Evolutionary conservation across 2,797 vertebrate genomes (phyloP).

Genomic region (Neosalanx taihuensis): DNA sequence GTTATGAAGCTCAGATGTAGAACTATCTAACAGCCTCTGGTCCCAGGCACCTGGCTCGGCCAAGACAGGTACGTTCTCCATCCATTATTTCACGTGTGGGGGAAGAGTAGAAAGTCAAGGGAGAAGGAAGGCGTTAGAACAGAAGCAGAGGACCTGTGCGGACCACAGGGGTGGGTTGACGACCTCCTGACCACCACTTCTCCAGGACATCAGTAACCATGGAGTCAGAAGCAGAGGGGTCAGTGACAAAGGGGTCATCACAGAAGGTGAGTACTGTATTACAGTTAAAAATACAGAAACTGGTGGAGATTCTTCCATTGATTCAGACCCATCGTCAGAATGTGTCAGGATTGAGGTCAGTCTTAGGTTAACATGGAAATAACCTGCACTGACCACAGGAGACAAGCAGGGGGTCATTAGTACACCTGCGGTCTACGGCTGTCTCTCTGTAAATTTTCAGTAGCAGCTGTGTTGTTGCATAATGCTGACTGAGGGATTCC

Average conservation of each 20-base stretch:
- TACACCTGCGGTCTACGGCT: no score
- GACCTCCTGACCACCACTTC: constrained; percentile 35
- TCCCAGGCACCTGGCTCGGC: not conserved
- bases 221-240: constrained; percentile 45
- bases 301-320: no score
- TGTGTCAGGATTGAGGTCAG: no score
- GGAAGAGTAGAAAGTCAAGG: no score
- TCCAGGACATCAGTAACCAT: not conserved
- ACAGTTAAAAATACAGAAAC: not conserved
- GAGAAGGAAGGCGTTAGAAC: constrained; percentile 15
- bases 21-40: not conserved
- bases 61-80: not conserved
- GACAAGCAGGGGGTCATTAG: no score
- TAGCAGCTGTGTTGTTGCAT: no score
- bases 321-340: no score
- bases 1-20: not conserved
- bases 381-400: no score
- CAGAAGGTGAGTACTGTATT: constrained; percentile 63
- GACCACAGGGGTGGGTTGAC: constrained; percentile 35
- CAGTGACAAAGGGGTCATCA: constrained; percentile 18
- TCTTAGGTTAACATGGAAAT: no score
- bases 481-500: not conserved
- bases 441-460: no score
- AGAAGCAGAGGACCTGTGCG: constrained; percentile 25
- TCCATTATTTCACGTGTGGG: no score